Percentiles rank a stretch among this genome's conserved stretches.
phyloP scores from a whole-genome alignment of 2,888 invertebrate genomes.

The Cerceris rybyensis region DNA sequence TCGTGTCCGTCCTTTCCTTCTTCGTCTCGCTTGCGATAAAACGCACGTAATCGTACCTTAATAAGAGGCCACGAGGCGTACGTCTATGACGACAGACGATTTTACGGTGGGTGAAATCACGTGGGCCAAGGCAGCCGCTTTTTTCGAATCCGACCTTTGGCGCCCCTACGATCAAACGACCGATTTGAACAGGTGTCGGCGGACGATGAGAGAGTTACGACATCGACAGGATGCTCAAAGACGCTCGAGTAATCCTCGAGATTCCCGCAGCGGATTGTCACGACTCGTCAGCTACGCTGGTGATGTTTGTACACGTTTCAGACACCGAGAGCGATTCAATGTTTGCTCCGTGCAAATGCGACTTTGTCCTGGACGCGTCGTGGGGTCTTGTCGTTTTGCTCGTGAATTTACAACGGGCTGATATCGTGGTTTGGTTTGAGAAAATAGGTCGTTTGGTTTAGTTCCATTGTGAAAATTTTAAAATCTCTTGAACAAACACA shows the following conservation, averaged over 20 bases:
- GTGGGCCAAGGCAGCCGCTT: slow-evolving; percentile 38
- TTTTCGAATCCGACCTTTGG: slow-evolving; percentile 50
- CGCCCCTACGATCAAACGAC: slow-evolving; percentile 39
- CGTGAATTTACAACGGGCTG: slow-evolving; percentile 7
- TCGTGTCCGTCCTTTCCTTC: slow-evolving; percentile 63
- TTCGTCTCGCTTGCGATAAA: slow-evolving; percentile 44
- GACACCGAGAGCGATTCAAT: slow-evolving; percentile 28
- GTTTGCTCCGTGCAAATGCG: slow-evolving; percentile 38
- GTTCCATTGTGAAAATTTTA: too few species aligned
- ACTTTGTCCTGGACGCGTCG: slow-evolving; percentile 21
- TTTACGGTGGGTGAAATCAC: slow-evolving; percentile 18
- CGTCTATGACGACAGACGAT: slow-evolving; percentile 46
- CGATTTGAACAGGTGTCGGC: slow-evolving; percentile 70
- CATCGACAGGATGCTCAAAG: slow-evolving; percentile 9
- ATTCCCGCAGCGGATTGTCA: slow-evolving; percentile 6
- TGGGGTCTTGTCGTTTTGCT: neutral
- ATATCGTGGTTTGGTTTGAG: neutral
- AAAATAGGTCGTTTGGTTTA: too few species aligned
- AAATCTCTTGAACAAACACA: too few species aligned
- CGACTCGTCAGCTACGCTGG: neutral
- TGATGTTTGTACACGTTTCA: slow-evolving; percentile 46
- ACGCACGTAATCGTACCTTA: slow-evolving; percentile 45
- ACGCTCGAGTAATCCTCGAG: slow-evolving; percentile 15
- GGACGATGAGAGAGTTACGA: slow-evolving; percentile 38
- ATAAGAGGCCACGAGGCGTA: slow-evolving; percentile 37